Conservation (phyloP, 2,113 vertebrate genomes). For the Micronisus gabar region DNA sequence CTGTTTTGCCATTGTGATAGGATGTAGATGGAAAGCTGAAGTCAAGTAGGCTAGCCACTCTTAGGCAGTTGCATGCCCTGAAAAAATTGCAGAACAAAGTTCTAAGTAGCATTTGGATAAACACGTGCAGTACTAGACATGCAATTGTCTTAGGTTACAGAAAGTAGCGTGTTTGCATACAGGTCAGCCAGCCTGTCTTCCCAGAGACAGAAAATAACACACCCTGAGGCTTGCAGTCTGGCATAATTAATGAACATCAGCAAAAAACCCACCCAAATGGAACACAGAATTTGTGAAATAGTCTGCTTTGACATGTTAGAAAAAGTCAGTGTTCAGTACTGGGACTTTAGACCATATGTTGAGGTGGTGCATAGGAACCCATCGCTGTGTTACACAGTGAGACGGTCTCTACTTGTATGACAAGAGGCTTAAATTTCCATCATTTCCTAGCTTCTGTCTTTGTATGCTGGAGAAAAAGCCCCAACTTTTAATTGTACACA, state of each 20-base stretch:
- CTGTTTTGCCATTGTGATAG: neutral
- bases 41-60: neutral
- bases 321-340: neutral
- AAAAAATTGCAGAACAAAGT: neutral
- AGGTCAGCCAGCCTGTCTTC: neutral
- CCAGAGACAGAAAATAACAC: neutral
- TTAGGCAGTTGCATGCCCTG: neutral
- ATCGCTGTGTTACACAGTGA: fast-evolving
- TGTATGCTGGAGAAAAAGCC: neutral
- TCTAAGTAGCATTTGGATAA: neutral
- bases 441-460: neutral
- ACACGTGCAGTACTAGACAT: neutral
- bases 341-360: neutral
- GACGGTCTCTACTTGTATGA: neutral
- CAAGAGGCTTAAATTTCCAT: neutral
- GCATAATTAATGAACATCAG: neutral
- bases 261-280: neutral
- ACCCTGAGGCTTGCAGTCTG: neutral
- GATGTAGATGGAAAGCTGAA: neutral
- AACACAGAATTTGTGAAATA: neutral
- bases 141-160: neutral
- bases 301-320: neutral
- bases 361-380: neutral
- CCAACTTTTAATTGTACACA: neutral
- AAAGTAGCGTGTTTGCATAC: neutral